Evolutionary conservation across 2,888 invertebrate species (phyloP), one percentile per base, ranked within the genome.

Genomic region (Leptopilina syphax): DNA sequence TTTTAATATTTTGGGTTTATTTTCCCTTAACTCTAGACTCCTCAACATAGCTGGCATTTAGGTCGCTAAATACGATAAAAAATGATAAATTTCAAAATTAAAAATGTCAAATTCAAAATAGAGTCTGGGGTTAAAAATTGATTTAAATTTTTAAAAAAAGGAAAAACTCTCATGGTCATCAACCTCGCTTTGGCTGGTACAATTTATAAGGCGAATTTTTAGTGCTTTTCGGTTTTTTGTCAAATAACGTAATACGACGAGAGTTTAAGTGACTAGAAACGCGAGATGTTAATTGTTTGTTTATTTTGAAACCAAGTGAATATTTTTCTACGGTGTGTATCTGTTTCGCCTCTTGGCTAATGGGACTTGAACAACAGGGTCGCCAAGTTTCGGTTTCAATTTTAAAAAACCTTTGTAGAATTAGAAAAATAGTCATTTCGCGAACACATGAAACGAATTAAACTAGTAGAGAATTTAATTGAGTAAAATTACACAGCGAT

Each of bases 241-340:
- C 34, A 34, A 34, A 73, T 73, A 73, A 73, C 73, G 73, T 73
- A 73, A 73, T 73, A 73, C 73, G 73, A 73, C 73, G 73, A 73
- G 73, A 73, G 73, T 73, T 73, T 73, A 73, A 73, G 73, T 73
- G 73, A 73, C 54, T 73, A 73, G 73, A 54, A 73, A 73, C 73
- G 73, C 73, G 73, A 57, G 57, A 73, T 57, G 54, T 73, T 57
- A 73, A 73, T 57, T 50, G 50, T 50, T 54, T 73, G 73, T 73
- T 54, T 63, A 57, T 73, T 73, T 73, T 50, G 34, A 50, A 50
- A 73, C 73, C 54, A 73, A 73, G 73, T 73, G 73, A 73, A 73
- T 73, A 73, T 73, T 73, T 73, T 73, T 73, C 73, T 73, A 73
- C 73, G 73, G 73, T 73, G 73, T 73, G 73, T 73, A 73, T 73